Evolutionary conservation across 53 echinoderm and acorn worm species (phyloP).

Genomic region (Patiria pectinifera): DNA sequence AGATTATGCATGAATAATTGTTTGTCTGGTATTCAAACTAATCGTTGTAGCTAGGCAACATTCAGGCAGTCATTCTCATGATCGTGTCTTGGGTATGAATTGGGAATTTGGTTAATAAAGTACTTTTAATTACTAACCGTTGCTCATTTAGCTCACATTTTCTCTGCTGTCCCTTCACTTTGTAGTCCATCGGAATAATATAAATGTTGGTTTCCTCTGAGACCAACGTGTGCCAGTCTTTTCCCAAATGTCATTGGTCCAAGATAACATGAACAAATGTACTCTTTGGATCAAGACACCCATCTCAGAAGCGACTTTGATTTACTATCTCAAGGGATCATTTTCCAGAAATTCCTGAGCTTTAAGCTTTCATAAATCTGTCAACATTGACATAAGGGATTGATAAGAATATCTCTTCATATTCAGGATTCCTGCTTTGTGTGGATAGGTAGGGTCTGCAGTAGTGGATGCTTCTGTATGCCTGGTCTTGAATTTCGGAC

Average conservation of each 20-base stretch:
- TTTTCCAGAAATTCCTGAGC: constrained; percentile 35
- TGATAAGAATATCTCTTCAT: constrained; percentile 29
- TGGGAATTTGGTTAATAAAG: not conserved
- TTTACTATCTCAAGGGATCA: constrained; percentile 7
- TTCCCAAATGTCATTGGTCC: not conserved
- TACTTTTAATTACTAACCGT: not conserved
- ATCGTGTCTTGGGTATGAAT: not conserved
- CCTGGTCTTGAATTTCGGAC: no score
- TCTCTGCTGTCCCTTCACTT: not conserved
- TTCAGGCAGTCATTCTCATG: no score
- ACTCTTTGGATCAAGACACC: not conserved
- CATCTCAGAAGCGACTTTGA: constrained; percentile 9
- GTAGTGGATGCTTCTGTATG: no score
- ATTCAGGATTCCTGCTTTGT: not conserved
- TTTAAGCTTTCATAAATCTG: constrained; percentile 42
- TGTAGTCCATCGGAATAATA: not conserved
- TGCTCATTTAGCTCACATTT: not conserved
- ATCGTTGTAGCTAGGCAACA: not conserved
- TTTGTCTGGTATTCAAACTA: constrained; percentile 13
- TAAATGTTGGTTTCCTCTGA: no score
- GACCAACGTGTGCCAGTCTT: no score
- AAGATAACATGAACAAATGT: constrained; percentile 10
- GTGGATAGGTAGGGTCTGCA: no score
- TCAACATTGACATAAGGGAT: constrained; percentile 37
- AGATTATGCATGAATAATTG: constrained; percentile 50